Evolutionary conservation across 2,113 vertebrate species (phyloP).

Genomic region (Tetrao urogallus): DNA sequence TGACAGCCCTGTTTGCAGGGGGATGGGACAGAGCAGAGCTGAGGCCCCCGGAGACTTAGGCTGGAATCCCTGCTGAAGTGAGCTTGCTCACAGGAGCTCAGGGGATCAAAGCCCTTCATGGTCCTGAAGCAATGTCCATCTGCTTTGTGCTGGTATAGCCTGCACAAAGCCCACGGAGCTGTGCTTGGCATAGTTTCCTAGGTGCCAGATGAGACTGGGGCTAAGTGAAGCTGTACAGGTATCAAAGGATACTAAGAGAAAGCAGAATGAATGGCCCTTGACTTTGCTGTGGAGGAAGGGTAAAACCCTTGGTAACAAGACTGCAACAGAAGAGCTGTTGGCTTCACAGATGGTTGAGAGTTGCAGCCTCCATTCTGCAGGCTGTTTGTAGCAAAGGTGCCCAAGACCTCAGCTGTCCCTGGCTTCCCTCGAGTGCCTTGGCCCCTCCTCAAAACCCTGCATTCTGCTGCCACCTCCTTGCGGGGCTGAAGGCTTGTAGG

Average conservation of each 20-base stretch:
- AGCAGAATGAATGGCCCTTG: neutral
- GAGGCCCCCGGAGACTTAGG: neutral
- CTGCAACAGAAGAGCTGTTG: slow-evolving; percentile 25
- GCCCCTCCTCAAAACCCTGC: neutral
- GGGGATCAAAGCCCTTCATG: neutral
- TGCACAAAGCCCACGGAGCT: fast-evolving
- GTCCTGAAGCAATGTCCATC: neutral
- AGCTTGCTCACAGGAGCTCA: neutral
- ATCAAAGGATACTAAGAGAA: neutral
- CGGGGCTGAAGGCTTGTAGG: neutral
- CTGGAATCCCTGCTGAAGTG: neutral
- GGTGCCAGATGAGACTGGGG: neutral
- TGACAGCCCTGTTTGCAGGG: neutral
- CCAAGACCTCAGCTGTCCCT: neutral
- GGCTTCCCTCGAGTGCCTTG: fast-evolving
- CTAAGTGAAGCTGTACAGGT: neutral
- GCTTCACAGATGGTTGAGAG: neutral
- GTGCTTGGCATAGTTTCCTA: neutral
- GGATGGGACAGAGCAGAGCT: neutral
- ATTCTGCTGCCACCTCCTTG: neutral
- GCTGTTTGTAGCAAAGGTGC: neutral
- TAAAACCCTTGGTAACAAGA: neutral
- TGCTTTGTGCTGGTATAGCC: neutral
- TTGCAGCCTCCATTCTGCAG: neutral
- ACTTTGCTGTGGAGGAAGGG: slow-evolving; percentile 30